Conservation (phyloP, 2,797 vertebrate genomes). For the Chloroceryle amazona region DNA sequence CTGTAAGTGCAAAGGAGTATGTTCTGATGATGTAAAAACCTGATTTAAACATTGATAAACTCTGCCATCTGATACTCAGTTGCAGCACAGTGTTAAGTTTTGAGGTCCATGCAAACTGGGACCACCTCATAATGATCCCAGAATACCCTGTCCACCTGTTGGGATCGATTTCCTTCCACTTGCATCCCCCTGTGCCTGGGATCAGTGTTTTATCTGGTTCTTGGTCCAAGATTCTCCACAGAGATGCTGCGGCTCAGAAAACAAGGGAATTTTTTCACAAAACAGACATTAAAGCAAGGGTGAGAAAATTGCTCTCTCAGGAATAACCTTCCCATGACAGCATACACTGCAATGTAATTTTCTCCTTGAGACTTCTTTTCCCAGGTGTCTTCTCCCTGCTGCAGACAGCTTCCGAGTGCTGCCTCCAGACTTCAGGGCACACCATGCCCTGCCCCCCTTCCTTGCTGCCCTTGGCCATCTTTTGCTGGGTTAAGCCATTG, state of each 20-base stretch:
- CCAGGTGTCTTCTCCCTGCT: not conserved
- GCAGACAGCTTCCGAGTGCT: not conserved
- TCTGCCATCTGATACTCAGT: not conserved
- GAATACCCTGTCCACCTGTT: rapidly evolving
- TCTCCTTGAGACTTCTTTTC: not conserved
- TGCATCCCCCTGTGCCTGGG: rapidly evolving
- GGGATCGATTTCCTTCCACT: not conserved
- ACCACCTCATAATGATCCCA: not conserved
- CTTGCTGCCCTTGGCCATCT: not conserved
- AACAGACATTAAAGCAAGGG: not conserved
- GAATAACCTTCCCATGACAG: not conserved
- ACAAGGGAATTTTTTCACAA: not conserved
- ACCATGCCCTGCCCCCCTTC: not conserved
- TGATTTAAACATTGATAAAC: not conserved
- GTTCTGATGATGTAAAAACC: not conserved
- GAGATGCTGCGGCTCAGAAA: not conserved
- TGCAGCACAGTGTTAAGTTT: not conserved
- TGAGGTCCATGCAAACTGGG: not conserved
- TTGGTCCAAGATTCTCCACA: not conserved
- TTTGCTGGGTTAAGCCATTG: not conserved
- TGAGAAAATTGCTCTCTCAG: not conserved
- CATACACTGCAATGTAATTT: not conserved
- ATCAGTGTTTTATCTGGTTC: not conserved
- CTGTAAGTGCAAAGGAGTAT: not conserved
- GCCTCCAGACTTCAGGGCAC: not conserved